Percentiles rank a stretch among this genome's conserved stretches.
phyloP scores from a whole-genome alignment of 2,797 vertebrate genomes.

The Poeciliopsis presidionis region DNA sequence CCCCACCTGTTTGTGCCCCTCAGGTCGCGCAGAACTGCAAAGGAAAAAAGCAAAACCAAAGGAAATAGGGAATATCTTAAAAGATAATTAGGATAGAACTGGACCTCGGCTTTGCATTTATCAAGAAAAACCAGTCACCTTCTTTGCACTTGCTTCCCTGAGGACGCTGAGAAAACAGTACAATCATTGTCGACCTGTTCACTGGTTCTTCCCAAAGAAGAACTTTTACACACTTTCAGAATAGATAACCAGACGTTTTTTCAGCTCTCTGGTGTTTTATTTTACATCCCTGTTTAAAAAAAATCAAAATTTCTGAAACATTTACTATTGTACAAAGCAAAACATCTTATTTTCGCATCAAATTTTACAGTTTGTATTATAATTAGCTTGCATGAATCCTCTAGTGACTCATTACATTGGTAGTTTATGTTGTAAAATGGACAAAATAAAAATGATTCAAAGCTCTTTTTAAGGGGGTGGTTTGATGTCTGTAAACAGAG shows the following conservation, averaged over 20 bases:
- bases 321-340: background rate
- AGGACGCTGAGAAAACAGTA: background rate
- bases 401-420: background rate
- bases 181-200: background rate
- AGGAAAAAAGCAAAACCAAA: background rate
- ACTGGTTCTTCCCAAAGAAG: background rate
- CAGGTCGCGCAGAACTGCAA: background rate
- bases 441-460: background rate
- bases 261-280: background rate
- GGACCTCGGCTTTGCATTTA: background rate
- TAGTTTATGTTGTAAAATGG: background rate
- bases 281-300: background rate
- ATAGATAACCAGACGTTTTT: background rate
- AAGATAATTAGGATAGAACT: background rate
- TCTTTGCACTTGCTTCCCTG: background rate
- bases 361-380: background rate
- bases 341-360: background rate
- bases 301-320: background rate
- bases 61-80: background rate
- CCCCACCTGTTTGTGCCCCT: constrained; percentile 6
- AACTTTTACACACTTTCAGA: background rate
- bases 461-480: background rate
- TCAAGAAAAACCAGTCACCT: background rate
- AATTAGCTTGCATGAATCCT: background rate
- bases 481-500: background rate